Conservation (phyloP, 2,113 vertebrate genomes). For the Ammospiza nelsoni region DNA sequence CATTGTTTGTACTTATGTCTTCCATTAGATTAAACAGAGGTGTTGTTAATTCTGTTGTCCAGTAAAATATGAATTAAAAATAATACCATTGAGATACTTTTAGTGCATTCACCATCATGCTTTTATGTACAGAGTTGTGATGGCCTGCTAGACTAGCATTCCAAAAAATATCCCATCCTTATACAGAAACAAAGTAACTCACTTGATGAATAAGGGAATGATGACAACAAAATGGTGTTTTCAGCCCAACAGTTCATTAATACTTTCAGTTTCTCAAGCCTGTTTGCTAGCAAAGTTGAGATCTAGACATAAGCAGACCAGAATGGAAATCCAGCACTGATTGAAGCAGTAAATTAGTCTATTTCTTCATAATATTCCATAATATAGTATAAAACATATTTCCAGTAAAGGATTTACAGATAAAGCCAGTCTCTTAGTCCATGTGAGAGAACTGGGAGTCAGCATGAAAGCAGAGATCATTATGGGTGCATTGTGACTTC, state of each 20-base stretch:
- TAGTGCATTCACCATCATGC: not conserved
- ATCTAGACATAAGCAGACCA: not conserved
- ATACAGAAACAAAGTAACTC: not conserved
- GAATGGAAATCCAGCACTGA: not conserved
- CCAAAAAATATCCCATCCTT: not conserved
- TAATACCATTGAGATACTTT: not conserved
- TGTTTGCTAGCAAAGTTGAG: not conserved
- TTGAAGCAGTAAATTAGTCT: not conserved
- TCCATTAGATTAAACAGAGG: not conserved
- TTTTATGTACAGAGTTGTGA: not conserved
- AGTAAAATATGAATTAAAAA: not conserved
- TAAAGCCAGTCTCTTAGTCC: not conserved
- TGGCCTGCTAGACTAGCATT: not conserved
- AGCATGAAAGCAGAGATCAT: not conserved
- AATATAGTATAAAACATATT: not conserved
- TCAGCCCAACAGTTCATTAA: not conserved
- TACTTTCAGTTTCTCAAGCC: not conserved
- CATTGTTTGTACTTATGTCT: not conserved
- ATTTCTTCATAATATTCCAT: not conserved
- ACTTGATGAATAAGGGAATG: not conserved
- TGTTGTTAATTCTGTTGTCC: not conserved
- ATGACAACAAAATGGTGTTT: not conserved
- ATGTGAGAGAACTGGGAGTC: not conserved
- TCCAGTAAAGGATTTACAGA: not conserved
- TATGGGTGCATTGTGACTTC: not conserved